These are phyloP conservation scores for Drosophila kambysellisi DNA, from an alignment of 2,888 invertebrate genomes.

Conservation along the genomic window DNA sequence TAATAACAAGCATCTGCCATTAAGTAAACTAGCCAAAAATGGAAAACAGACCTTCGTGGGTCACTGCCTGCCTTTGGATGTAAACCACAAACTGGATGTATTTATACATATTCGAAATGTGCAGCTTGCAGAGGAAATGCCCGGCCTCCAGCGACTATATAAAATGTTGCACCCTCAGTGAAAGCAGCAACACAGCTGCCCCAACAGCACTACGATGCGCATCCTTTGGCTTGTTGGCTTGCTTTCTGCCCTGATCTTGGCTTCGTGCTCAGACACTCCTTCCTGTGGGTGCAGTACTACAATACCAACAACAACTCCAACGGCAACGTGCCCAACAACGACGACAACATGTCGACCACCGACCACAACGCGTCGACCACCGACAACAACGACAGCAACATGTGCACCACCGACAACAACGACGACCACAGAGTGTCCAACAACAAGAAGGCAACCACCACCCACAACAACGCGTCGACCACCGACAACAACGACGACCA, in stretches of 20 bases:
- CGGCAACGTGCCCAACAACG: background rate
- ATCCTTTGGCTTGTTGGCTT: slow-evolving; percentile 9
- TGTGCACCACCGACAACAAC: background rate
- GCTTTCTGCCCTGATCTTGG: slow-evolving; percentile 5
- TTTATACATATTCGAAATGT: slow-evolving; percentile 1
- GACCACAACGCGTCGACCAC: background rate
- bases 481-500: too few species aligned
- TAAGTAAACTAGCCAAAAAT: slow-evolving; percentile 38
- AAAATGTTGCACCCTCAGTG: slow-evolving; percentile 3
- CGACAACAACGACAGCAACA: background rate
- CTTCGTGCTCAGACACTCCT: background rate
- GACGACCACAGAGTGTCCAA: too few species aligned
- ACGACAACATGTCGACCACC: background rate
- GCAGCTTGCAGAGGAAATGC: background rate
- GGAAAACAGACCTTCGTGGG: slow-evolving; percentile 36
- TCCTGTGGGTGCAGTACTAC: background rate
- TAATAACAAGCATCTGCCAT: slow-evolving; percentile 25
- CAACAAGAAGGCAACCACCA: too few species aligned
- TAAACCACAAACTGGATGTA: background rate
- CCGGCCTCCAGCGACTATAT: slow-evolving; percentile 25
- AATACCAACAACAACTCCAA: background rate
- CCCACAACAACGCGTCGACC: background rate
- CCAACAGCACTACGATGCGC: slow-evolving; percentile 21
- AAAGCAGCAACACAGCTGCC: slow-evolving; percentile 11
- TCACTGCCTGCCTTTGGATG: slow-evolving; percentile 22